A percentile compares a stretch with the other conserved stretches of the same genome.
phyloP scores from a whole-genome alignment of 2,888 invertebrate genomes.

The Drosophila robusta region DNA sequence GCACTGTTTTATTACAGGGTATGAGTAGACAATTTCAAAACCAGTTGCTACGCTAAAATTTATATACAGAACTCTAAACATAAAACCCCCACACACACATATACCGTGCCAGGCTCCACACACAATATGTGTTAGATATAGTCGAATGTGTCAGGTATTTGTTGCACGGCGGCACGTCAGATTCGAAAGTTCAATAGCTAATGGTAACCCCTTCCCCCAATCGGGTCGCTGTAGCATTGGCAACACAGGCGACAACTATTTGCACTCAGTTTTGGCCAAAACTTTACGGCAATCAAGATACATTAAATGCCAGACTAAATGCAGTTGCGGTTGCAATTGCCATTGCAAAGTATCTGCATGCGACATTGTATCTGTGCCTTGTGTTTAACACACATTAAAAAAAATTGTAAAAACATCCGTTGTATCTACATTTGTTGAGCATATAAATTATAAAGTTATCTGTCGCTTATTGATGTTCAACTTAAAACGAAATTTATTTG shows the following conservation, averaged over 20 bases:
- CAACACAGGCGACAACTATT: constrained; percentile 29
- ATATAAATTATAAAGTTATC: constrained; percentile 76
- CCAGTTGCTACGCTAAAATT: constrained; percentile 50
- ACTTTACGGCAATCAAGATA: constrained; percentile 25
- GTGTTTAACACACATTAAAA: constrained; percentile 55
- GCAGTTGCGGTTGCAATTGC: constrained; percentile 18
- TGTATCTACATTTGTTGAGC: constrained; percentile 63
- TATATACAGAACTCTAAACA: constrained; percentile 49
- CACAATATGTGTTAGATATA: constrained; percentile 43
- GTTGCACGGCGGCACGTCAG: constrained; percentile 69
- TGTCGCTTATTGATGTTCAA: constrained; percentile 48
- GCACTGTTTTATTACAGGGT: constrained; percentile 10
- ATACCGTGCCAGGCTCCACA: constrained; percentile 3
- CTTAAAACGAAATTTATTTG: constrained; percentile 68
- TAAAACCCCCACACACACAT: constrained; percentile 28
- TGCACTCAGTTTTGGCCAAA: constrained; percentile 28
- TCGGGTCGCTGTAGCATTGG: not conserved
- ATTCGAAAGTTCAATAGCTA: constrained; percentile 71
- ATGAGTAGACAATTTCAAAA: constrained; percentile 19
- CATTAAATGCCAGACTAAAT: constrained; percentile 50
- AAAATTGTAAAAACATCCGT: constrained; percentile 18
- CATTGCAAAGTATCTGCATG: constrained; percentile 17
- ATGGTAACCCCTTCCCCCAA: not conserved
- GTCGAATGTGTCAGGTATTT: constrained; percentile 66
- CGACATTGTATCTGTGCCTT: constrained; percentile 16